Evolutionary conservation across 2,113 vertebrate genomes (phyloP), one percentile per base, ranked within the genome.

Genomic region (Tichodroma muraria): DNA sequence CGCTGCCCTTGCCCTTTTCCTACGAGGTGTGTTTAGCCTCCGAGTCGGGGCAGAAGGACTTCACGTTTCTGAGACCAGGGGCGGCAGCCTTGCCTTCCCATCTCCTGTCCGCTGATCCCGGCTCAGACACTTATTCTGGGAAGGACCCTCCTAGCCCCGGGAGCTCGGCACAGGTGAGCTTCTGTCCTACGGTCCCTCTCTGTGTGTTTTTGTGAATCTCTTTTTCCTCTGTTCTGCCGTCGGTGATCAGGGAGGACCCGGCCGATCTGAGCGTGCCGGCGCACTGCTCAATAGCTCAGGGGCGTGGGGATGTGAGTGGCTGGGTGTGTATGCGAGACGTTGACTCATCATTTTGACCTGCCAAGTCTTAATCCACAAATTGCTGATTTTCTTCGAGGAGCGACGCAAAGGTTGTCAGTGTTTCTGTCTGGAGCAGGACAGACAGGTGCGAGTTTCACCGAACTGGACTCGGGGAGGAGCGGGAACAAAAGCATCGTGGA

Each of bases 21-120:
- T 97, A 96, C 10, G 91, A 97, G 28, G 68, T 96, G 2, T 94
- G 92, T 85, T 78, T 96, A 60, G 47, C 92, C 6, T 93, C 96
- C 2, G 72, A 96, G 17, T 70, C 83, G 6, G 83, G 50, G 6
- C 90, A 91, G 37, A 95, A 71, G 6, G 95, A 96, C 14, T 94
- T 95, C 63, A 71, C 80, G 3, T 94, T 95, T 44, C 37, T 88
- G 16, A 93, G 91, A 64, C 63, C 89, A 8, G 91, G 23, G 11
- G 11, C n/a, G 3, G 79, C 61, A 64, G 72, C 42, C 2, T 11
- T 70, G 9, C 54, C 85, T 64, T 44, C 91, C 15, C 33, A 0
- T 60, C 8, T 93, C 8, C 16, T 68, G 18, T 30, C 30, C 1
- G 24, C 50, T 11, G 73, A 85, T 13, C 70, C 64, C 0, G 8